phyloP scores from a whole-genome alignment of 2,113 vertebrate genomes.

The Nerophis lumbriciformis region DNA sequence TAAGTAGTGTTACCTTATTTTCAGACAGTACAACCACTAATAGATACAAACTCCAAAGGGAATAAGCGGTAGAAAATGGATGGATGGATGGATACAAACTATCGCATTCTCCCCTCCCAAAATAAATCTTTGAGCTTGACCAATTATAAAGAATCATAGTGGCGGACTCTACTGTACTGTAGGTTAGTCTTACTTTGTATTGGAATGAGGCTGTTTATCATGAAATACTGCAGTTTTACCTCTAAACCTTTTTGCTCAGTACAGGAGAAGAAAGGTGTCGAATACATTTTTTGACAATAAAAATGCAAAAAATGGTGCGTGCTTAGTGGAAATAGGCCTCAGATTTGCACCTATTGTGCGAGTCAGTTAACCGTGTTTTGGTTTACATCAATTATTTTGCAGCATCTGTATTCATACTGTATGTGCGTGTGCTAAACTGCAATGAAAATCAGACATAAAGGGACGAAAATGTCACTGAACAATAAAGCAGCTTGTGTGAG shows the following conservation, averaged over 20 bases:
- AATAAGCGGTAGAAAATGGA: no score
- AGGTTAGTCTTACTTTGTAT: no score
- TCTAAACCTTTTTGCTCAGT: neutral
- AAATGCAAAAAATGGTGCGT: neutral
- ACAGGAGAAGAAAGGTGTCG: neutral
- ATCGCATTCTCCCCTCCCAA: no score
- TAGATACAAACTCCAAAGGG: no score
- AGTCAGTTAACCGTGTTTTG: neutral
- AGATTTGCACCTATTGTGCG: neutral
- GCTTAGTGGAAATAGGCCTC: no score
- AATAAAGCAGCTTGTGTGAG: slow-evolving; percentile 68
- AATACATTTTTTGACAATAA: neutral
- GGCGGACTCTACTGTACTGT: no score
- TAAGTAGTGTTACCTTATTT: no score
- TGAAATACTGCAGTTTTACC: neutral
- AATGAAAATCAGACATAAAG: slow-evolving; percentile 51
- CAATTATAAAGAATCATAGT: no score
- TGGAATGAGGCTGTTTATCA: neutral
- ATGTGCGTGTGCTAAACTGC: slow-evolving; percentile 8
- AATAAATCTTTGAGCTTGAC: no score
- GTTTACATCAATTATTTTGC: neutral
- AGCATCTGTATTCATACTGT: slow-evolving; percentile 16
- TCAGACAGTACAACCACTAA: no score
- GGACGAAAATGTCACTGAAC: slow-evolving; percentile 71
- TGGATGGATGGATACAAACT: no score